Base-by-base conservation (phyloP, 2,888 invertebrate species). In the Cerceris rybyensis region DNA sequence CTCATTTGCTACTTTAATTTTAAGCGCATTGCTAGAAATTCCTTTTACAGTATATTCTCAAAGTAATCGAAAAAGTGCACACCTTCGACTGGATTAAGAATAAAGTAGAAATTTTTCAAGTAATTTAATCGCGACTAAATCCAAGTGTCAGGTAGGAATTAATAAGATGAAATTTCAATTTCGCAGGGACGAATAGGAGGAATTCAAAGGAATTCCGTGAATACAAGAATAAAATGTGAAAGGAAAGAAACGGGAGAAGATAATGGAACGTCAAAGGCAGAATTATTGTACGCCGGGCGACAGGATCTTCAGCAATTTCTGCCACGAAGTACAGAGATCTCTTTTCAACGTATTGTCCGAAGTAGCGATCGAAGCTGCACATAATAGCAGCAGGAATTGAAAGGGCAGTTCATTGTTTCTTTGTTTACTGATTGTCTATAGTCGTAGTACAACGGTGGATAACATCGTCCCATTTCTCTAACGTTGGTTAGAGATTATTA, bases 331-430 rank as follows among this genome's bases (percentile, higher is more conserved):
- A 54, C 42, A 54, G 28, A 61, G 28, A n/a, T 60, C 28, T 52
- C 28, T 43, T n/a, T 43, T 61, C 17, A n/a, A n/a, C 6, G n/a
- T 42, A 43, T 54, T 42, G 60, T 54, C n/a, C 14, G 41, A 14
- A 55, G 16, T 8, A 9, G 6, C 54, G 52, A 69, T 69, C 60
- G 60, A 55, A 28, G 28, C 28, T 4, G 14, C n/a, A 17, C 14
- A 61, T 54, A 69, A 69, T 69, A 46, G 61, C 6, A 14, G 17
- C 46, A 43, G 11, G 16, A 69, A 17, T 39, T 46, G 54, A 69
- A 61, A 61, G 61, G n/a, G 54, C 28, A 28, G 59, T 14, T 9
- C 54, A 60, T 69, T 69, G 69, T 69, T 54, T 43, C 42, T 17
- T 60, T 52, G 13, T 55, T 55, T 65, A 13, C 11, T 14, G 13